Conservation (phyloP, 2,113 vertebrate species). For the Pongo abelii region DNA sequence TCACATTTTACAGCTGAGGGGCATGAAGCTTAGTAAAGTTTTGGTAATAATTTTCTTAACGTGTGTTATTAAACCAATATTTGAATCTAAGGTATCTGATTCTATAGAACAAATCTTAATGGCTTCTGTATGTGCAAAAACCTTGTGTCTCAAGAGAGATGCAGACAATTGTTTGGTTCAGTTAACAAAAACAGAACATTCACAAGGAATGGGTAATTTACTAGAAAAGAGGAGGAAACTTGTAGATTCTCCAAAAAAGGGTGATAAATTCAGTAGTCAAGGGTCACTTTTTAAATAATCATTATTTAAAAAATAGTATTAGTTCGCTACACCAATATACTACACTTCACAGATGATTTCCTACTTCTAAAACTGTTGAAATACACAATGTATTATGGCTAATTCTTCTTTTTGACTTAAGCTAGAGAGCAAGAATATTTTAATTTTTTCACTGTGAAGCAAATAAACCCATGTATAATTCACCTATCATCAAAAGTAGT, state of each 20-base stretch:
- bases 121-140: not conserved
- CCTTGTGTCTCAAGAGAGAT: not conserved
- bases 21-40: not conserved
- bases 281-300: not conserved
- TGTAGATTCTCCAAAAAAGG: not conserved
- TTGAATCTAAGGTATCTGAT: not conserved
- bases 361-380: not conserved
- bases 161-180: not conserved
- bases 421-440: not conserved
- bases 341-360: not conserved
- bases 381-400: not conserved
- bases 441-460: not conserved
- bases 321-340: not conserved
- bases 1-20: not conserved
- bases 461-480: not conserved
- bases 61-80: not conserved
- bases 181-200: not conserved
- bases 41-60: slow-evolving; percentile 6
- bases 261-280: not conserved
- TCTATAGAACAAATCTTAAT: not conserved
- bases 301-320: not conserved
- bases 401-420: not conserved
- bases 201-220: not conserved
- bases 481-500: not conserved
- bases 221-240: not conserved